Evolutionary conservation across 1,140 invertebrate genomes (phyloP).

Genomic region (Bombyx mandarina): DNA sequence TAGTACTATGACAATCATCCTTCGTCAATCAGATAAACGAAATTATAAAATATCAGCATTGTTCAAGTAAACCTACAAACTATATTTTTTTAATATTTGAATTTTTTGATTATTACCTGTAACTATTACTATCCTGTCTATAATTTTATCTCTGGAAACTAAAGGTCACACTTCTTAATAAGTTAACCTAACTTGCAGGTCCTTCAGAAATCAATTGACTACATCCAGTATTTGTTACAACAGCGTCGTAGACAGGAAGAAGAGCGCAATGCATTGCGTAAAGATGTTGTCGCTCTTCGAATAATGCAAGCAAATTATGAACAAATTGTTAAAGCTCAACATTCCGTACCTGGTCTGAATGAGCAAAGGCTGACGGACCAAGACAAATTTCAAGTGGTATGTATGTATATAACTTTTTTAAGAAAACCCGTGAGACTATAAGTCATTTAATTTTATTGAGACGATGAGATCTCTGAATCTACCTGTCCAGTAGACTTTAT

Average conservation of each 20-base stretch:
- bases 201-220: conserved; percentile 92
- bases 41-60: too few species aligned
- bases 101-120: too few species aligned
- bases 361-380: conserved; percentile 92
- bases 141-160: too few species aligned
- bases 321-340: conserved; percentile 95
- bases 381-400: conserved; percentile 95
- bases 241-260: conserved; percentile 95
- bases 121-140: too few species aligned
- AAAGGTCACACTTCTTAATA: background rate
- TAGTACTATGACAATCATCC: too few species aligned
- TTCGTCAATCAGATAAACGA: too few species aligned
- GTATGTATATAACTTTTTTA: conserved; percentile 20
- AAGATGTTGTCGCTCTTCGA: conserved; percentile 93
- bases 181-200: conserved; percentile 56
- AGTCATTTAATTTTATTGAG: too few species aligned
- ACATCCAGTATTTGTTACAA: conserved; percentile 91
- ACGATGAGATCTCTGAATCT: too few species aligned
- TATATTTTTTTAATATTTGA: too few species aligned
- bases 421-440: too few species aligned
- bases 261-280: conserved; percentile 91
- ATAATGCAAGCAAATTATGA: conserved; percentile 97
- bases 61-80: too few species aligned
- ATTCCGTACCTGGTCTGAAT: conserved; percentile 89
- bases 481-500: too few species aligned